Base-by-base conservation (phyloP, 2,797 vertebrate species). In the Pelodytes ibericus region DNA sequence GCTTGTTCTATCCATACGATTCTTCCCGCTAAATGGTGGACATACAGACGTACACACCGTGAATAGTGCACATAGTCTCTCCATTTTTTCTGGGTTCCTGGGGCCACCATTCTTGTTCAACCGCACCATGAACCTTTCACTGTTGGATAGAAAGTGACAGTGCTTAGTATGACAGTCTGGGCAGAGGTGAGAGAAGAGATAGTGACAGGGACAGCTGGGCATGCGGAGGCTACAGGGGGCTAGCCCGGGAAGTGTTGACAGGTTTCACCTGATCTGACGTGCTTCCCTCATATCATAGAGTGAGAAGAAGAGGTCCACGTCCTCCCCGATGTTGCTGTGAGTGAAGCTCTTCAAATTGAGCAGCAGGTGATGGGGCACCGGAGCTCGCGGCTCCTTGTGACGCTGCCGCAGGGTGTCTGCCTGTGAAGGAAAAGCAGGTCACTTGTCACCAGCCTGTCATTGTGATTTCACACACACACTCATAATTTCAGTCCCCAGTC, bases 321-420 rank as follows among this genome's bases (percentile, higher is more conserved):
- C 98, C 80, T 99, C 98, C 30, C 98, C 97, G 86, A 99, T 97
- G 82, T 95, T 98, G 88, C 96, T 99, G 87, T 99, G 99, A 77
- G 97, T 99, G 84, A 99, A 99, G 89, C 98, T 99, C 92, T 99
- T 99, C 63, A 99, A 90, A 74, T 95, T 98, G 87, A 99, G 94
- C 81, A 99, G 98, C 83, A 99, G 95, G 86, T 99, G 97, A 85
- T 99, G 97, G 33, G 95, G 96, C 81, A 99, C 92, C 0, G 98
- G 98, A 86, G 96, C 92, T 69, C 96, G 94, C 41, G 93, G 83
- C 58, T 99, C 98, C 13, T 96, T 96, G 31, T 98, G 96, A 56
- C 96, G 95, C 83, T 97, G 95, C 49, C 91, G 94, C 83, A 88
- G 86, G 20, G 93, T 95, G 83, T 99, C 97, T 82, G 93, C 94